Conservation (phyloP, 2,113 vertebrate species). For the Astur gentilis region DNA sequence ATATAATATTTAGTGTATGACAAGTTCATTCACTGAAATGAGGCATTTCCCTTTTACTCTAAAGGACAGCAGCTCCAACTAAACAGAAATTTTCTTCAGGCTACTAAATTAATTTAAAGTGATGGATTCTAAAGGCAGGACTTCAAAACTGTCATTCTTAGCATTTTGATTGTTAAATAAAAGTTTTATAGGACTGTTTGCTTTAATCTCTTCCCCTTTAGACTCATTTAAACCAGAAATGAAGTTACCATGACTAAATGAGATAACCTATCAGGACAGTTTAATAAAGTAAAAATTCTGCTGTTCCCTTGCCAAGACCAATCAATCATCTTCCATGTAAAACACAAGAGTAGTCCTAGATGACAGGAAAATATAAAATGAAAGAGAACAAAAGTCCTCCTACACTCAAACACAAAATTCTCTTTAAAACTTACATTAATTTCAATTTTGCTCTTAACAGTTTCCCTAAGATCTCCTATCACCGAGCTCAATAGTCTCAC, state of each 20-base stretch:
- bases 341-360: not conserved
- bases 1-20: not conserved
- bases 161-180: not conserved
- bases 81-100: not conserved
- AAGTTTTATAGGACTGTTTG: not conserved
- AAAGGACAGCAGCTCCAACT: not conserved
- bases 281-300: not conserved
- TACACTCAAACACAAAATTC: not conserved
- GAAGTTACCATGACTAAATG: not conserved
- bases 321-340: not conserved
- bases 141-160: not conserved
- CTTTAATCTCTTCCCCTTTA: not conserved
- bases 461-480: not conserved
- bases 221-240: not conserved
- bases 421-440: not conserved
- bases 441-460: not conserved
- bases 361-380: not conserved
- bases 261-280: not conserved
- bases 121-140: not conserved
- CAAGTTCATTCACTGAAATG: not conserved
- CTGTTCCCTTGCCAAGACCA: not conserved
- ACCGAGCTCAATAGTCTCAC: not conserved
- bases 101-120: not conserved
- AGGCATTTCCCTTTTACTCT: not conserved
- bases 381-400: not conserved